Conservation (phyloP, 2,888 invertebrate species). For the Caenorhabditis zanzibari region DNA sequence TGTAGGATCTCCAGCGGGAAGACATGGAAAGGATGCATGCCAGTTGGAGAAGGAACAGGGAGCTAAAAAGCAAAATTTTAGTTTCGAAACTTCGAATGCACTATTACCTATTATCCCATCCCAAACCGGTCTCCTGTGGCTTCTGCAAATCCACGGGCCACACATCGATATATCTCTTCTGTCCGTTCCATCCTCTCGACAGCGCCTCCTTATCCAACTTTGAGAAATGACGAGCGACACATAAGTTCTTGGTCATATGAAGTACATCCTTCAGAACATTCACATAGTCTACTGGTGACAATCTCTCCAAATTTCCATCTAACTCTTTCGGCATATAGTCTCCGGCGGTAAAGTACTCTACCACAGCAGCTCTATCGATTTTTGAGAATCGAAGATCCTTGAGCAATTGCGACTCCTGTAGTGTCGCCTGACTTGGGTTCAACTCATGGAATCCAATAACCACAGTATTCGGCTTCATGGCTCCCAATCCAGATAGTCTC, state of each 20-base stretch:
- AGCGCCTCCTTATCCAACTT: constrained; percentile 88
- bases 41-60: constrained; percentile 94
- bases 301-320: constrained; percentile 73
- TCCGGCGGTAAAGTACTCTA: constrained; percentile 82
- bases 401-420: constrained; percentile 85
- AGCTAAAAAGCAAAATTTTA: constrained; percentile 84
- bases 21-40: constrained; percentile 90
- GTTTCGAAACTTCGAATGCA: neutral
- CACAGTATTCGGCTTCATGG: constrained; percentile 99
- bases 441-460: constrained; percentile 95
- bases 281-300: constrained; percentile 88
- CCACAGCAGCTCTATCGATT: constrained; percentile 82
- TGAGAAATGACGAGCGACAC: constrained; percentile 94
- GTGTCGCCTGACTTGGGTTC: constrained; percentile 89
- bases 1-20: constrained; percentile 91
- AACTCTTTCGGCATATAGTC: constrained; percentile 78
- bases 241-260: constrained; percentile 95
- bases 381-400: constrained; percentile 82
- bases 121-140: constrained; percentile 88
- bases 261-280: constrained; percentile 92
- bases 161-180: constrained; percentile 90
- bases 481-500: constrained; percentile 90
- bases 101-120: constrained; percentile 88
- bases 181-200: constrained; percentile 74
- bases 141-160: constrained; percentile 97